Conservation (phyloP, 2,888 invertebrate genomes). For the Limnephilus auricula region DNA sequence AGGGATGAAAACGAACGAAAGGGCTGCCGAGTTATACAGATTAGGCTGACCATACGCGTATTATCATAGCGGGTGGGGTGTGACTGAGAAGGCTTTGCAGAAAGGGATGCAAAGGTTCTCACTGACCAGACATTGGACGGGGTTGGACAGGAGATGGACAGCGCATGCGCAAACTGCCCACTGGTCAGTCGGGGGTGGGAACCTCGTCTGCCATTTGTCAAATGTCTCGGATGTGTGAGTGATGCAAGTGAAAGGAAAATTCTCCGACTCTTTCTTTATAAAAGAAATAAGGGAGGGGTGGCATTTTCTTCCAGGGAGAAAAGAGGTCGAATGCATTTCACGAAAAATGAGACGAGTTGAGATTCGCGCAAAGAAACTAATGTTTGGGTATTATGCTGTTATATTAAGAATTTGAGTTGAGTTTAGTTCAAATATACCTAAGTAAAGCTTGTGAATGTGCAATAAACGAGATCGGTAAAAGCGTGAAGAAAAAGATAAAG, state of each 20-base stretch:
- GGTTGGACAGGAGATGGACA: conserved; percentile 33
- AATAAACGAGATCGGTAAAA: not conserved
- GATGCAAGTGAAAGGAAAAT: not conserved
- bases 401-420: not conserved
- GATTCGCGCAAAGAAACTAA: not conserved
- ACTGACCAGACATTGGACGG: conserved; percentile 48
- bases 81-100: not conserved
- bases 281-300: not conserved
- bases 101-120: conserved; percentile 39
- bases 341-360: not conserved
- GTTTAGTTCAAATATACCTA: not conserved
- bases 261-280: conserved; percentile 28
- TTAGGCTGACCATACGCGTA: conserved; percentile 41
- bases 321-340: not conserved
- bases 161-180: conserved; percentile 62
- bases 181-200: conserved; percentile 60
- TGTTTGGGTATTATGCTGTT: not conserved
- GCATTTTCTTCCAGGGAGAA: not conserved
- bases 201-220: conserved; percentile 25
- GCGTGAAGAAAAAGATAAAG: not conserved
- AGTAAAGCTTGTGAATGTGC: not conserved
- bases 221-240: not conserved
- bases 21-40: conserved; percentile 5
- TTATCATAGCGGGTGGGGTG: not conserved
- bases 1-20: not conserved